Conservation (phyloP, 1,140 invertebrate species). For the Drosophila sulfurigaster region DNA sequence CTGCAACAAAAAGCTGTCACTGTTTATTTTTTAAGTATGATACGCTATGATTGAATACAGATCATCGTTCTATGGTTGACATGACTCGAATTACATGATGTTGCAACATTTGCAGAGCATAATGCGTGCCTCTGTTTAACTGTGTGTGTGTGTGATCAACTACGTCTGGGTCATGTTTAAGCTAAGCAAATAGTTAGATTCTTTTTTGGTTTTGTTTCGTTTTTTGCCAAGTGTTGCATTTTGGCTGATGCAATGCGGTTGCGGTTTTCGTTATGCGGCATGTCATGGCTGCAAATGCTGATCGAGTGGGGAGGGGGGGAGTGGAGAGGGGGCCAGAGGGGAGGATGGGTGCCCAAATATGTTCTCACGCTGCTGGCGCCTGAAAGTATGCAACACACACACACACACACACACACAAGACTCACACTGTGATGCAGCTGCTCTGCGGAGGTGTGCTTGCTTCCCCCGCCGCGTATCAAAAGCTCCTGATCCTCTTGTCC, state of each 20-base stretch:
- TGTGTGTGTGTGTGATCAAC: conserved; percentile 13
- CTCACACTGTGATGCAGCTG: conserved; percentile 73
- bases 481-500: conserved; percentile 83
- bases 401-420: conserved; percentile 38
- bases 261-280: conserved; percentile 13
- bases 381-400: conserved; percentile 32
- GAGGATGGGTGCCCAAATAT: conserved; percentile 4
- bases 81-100: conserved; percentile 35
- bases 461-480: conserved; percentile 70
- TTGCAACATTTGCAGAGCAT: conserved; percentile 43
- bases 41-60: conserved; percentile 2
- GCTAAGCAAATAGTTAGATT: conserved; percentile 16
- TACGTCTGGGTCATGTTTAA: conserved; percentile 13
- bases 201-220: neutral
- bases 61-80: conserved; percentile 24
- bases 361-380: conserved; percentile 64
- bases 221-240: conserved; percentile 17
- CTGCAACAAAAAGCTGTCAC: conserved; percentile 12
- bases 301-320: no score
- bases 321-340: neutral
- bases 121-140: conserved; percentile 37
- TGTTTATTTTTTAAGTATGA: neutral
- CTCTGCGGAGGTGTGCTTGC: conserved; percentile 75
- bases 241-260: conserved; percentile 49
- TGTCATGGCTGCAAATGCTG: neutral